Percentiles rank a stretch among this genome's conserved stretches.
Evolutionary conservation across 2,888 invertebrate genomes (phyloP).

Genomic region (Synergus laeviventris): DNA sequence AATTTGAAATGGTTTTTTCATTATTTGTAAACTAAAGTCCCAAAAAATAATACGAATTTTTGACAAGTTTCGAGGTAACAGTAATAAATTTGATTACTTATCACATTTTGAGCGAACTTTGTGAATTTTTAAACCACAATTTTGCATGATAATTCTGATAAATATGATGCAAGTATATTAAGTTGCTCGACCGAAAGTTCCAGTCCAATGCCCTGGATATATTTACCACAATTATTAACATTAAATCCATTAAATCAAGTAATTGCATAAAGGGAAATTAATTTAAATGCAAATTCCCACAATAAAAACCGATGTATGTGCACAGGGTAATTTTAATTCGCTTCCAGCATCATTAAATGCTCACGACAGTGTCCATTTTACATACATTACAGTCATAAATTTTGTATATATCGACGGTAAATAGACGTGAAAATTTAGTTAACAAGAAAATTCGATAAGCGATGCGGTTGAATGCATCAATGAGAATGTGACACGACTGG

Average conservation of each 20-base stretch:
- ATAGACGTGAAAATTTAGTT: slow-evolving; percentile 30
- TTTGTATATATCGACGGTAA: slow-evolving; percentile 19
- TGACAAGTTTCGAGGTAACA: too few relatives aligned
- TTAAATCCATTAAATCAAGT: slow-evolving; percentile 24
- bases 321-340: slow-evolving; percentile 36
- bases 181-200: neutral
- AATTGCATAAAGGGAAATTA: slow-evolving; percentile 18
- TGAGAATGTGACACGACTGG: neutral
- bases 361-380: slow-evolving; percentile 29
- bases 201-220: neutral
- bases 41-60: too few relatives aligned
- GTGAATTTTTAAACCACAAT: too few relatives aligned
- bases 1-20: too few relatives aligned
- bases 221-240: slow-evolving; percentile 25
- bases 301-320: slow-evolving; percentile 30
- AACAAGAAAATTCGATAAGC: slow-evolving; percentile 20
- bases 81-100: too few relatives aligned
- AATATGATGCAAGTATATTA: neutral
- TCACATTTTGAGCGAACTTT: too few relatives aligned
- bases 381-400: slow-evolving; percentile 33
- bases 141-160: too few relatives aligned
- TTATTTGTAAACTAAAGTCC: too few relatives aligned
- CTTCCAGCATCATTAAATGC: slow-evolving; percentile 31
- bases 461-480: slow-evolving; percentile 2
- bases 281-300: slow-evolving; percentile 39